phyloP scores from a whole-genome alignment of 2,113 vertebrate species.

The Prietella phreatophila region DNA sequence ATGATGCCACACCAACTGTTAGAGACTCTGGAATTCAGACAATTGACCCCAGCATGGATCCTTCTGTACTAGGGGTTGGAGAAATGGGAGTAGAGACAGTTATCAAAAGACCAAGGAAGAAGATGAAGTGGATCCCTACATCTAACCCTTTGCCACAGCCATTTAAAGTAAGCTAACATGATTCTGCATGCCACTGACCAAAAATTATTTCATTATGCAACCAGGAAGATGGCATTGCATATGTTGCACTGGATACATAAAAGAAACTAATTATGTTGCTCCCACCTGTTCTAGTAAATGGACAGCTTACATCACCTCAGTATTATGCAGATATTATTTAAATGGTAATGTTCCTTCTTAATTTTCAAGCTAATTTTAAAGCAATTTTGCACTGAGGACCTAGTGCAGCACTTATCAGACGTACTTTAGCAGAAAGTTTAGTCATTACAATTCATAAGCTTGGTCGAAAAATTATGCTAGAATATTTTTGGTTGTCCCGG shows the following conservation, averaged over 20 bases:
- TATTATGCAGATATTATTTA: neutral
- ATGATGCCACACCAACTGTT: slow-evolving; percentile 91
- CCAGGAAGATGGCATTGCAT: neutral
- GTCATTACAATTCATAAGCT: neutral
- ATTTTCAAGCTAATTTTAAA: neutral
- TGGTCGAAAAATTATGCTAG: neutral
- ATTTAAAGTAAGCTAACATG: slow-evolving; percentile 76
- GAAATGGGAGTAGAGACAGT: slow-evolving; percentile 85
- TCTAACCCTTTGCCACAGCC: slow-evolving; percentile 93
- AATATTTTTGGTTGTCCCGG: neutral
- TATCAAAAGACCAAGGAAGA: slow-evolving; percentile 92
- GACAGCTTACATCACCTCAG: neutral
- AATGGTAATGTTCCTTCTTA: neutral
- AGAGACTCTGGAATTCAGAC: slow-evolving; percentile 92
- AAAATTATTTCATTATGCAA: neutral
- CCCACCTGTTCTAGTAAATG: neutral
- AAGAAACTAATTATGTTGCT: neutral
- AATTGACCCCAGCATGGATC: slow-evolving; percentile 84
- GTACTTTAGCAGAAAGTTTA: neutral
- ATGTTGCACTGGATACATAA: neutral
- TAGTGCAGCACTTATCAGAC: neutral
- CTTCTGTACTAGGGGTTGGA: slow-evolving; percentile 79
- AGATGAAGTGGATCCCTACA: slow-evolving; percentile 94
- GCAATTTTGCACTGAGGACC: neutral
- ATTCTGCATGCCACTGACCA: neutral